Conservation (phyloP, 2,113 vertebrate species). For the Oryzias melastigma region DNA sequence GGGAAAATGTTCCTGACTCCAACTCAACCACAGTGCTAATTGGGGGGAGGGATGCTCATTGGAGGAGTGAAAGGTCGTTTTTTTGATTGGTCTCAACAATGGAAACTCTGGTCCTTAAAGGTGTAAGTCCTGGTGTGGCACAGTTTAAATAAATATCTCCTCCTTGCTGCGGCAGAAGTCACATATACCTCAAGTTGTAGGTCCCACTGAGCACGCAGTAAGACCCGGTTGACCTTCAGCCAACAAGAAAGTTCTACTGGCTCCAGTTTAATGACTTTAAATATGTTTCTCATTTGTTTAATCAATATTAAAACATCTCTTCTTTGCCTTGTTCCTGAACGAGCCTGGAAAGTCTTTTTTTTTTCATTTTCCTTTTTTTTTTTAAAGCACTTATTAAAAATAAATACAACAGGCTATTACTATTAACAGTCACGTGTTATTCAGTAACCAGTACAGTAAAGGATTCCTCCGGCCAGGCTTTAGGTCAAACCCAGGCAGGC, state of each 20-base stretch:
- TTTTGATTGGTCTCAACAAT: slow-evolving; percentile 63
- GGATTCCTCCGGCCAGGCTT: slow-evolving; percentile 80
- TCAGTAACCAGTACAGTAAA: slow-evolving; percentile 90
- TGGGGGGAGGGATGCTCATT: slow-evolving; percentile 65
- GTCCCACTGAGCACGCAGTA: slow-evolving; percentile 75
- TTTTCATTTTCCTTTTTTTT: slow-evolving; percentile 61
- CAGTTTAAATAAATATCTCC: slow-evolving; percentile 90
- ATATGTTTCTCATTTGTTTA: slow-evolving; percentile 86
- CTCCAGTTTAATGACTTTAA: slow-evolving; percentile 99
- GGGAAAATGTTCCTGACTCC: slow-evolving; percentile 82
- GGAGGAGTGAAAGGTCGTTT: slow-evolving; percentile 66
- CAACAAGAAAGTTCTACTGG: slow-evolving; percentile 88
- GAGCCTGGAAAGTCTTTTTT: slow-evolving; percentile 84
- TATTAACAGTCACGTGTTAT: slow-evolving; percentile 95
- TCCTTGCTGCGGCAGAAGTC: slow-evolving; percentile 69
- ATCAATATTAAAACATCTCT: slow-evolving; percentile 88
- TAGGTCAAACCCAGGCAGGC: slow-evolving; percentile 74
- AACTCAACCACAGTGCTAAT: slow-evolving; percentile 79
- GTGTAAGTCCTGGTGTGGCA: slow-evolving; percentile 80
- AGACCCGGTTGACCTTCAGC: slow-evolving; percentile 84
- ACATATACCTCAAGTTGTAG: slow-evolving; percentile 78
- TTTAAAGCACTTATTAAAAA: slow-evolving; percentile 89
- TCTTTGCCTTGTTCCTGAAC: slow-evolving; percentile 48
- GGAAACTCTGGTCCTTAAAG: slow-evolving; percentile 73
- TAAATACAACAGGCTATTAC: slow-evolving; percentile 98